phyloP scores from a whole-genome alignment of 2,888 invertebrate species.

The Oscheius myriophilus region DNA sequence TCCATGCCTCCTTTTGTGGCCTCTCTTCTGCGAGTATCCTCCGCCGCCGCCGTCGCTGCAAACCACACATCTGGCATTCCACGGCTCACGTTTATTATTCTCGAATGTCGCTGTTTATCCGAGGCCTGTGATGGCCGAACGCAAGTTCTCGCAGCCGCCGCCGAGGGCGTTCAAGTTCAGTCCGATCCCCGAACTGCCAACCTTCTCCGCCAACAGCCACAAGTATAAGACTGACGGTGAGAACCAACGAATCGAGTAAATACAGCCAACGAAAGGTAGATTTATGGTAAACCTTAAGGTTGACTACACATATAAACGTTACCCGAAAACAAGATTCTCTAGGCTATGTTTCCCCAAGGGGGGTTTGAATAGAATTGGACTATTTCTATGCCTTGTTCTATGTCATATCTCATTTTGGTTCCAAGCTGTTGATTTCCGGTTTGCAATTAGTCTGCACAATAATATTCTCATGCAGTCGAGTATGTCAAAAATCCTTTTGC shows the following conservation, averaged over 20 bases:
- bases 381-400: too few species aligned
- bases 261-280: too few species aligned
- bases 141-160: conserved; percentile 30
- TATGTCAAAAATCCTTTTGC: too few species aligned
- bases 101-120: conserved; percentile 30
- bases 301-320: too few species aligned
- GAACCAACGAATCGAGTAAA: not conserved
- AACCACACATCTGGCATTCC: conserved; percentile 25
- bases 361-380: too few species aligned
- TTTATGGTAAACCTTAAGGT: too few species aligned
- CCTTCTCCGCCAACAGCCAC: conserved; percentile 16
- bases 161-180: conserved; percentile 28
- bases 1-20: not conserved
- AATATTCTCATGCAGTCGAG: too few species aligned
- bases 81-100: conserved; percentile 30
- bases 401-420: too few species aligned
- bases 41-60: not conserved
- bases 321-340: too few species aligned
- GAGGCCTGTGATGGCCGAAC: conserved; percentile 23
- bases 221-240: conserved; percentile 16
- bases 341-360: too few species aligned
- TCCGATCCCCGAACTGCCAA: conserved; percentile 27
- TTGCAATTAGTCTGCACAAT: too few species aligned
- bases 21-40: not conserved
- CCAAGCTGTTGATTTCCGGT: too few species aligned